A percentile compares a stretch with the other conserved stretches of the same genome.
Evolutionary conservation across 92 coral and sea anemone genomes (phyloP).

Genomic region (Bergia puertoricense): DNA sequence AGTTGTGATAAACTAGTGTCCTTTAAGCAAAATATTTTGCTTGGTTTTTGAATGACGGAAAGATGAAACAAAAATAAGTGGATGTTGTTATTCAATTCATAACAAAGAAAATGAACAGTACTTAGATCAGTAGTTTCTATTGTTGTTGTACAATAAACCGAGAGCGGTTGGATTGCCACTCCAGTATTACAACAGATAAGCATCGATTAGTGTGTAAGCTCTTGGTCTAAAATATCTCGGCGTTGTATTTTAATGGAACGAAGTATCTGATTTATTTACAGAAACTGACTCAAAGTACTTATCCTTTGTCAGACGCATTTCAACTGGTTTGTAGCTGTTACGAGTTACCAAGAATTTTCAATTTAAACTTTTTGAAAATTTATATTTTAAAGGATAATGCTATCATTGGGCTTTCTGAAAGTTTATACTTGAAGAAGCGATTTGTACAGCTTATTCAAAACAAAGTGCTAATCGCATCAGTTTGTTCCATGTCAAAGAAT

Average conservation of each 20-base stretch:
- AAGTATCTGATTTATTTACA: neutral
- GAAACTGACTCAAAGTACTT: neutral
- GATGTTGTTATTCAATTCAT: neutral
- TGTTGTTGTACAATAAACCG: neutral
- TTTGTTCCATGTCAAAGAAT: neutral
- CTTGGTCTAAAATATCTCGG: neutral
- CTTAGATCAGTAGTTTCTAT: neutral
- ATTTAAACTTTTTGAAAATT: no score
- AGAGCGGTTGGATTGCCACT: neutral
- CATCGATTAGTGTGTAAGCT: no score
- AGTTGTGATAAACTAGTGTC: slow-evolving; percentile 1
- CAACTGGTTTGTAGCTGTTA: neutral
- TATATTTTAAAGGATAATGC: no score
- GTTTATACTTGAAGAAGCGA: neutral
- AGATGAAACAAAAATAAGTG: neutral
- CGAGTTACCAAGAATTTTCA: neutral
- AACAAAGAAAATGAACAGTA: neutral
- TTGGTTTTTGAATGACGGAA: slow-evolving; percentile 1
- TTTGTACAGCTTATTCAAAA: neutral
- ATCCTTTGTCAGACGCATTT: neutral
- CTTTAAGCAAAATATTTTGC: neutral
- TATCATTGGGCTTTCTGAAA: neutral
- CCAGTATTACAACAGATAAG: neutral
- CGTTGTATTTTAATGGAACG: neutral
- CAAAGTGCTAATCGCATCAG: neutral